Conservation (phyloP, 37 sponge, comb jelly and placozoan species). For the Aphrocallistes beatrix region DNA sequence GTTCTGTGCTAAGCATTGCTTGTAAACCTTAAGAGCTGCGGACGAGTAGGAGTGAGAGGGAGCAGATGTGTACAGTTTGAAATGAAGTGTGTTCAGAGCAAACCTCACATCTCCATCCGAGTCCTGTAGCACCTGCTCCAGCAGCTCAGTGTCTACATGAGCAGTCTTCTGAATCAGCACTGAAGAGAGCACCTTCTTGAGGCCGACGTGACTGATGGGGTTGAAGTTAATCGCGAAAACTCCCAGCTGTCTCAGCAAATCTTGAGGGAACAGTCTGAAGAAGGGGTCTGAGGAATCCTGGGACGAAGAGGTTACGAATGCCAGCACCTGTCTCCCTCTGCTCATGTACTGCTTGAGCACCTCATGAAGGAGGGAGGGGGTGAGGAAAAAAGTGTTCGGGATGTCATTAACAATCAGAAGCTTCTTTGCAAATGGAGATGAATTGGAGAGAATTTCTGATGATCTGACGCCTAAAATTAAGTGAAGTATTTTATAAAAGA, state of each 20-base stretch:
- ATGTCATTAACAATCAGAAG: not conserved
- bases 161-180: not conserved
- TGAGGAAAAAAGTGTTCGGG: not conserved
- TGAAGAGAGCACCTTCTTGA: not conserved
- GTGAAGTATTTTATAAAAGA: no score
- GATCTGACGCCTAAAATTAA: no score
- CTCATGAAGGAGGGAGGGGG: not conserved
- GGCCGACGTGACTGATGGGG: not conserved
- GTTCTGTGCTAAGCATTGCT: no score
- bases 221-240: not conserved
- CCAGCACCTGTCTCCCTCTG: not conserved
- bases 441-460: no score
- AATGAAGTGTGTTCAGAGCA: conserved; percentile 1
- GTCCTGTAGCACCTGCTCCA: not conserved
- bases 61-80: not conserved
- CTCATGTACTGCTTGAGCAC: not conserved
- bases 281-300: not conserved
- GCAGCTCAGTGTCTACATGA: not conserved
- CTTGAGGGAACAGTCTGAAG: not conserved
- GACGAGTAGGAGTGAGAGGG: no score
- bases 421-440: not conserved
- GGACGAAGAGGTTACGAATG: not conserved
- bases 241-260: not conserved
- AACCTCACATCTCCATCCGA: not conserved
- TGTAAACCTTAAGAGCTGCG: no score